These are phyloP conservation scores for Cyanoderma ruficeps DNA, from an alignment of 2,113 vertebrate species.

Conservation along the genomic window DNA sequence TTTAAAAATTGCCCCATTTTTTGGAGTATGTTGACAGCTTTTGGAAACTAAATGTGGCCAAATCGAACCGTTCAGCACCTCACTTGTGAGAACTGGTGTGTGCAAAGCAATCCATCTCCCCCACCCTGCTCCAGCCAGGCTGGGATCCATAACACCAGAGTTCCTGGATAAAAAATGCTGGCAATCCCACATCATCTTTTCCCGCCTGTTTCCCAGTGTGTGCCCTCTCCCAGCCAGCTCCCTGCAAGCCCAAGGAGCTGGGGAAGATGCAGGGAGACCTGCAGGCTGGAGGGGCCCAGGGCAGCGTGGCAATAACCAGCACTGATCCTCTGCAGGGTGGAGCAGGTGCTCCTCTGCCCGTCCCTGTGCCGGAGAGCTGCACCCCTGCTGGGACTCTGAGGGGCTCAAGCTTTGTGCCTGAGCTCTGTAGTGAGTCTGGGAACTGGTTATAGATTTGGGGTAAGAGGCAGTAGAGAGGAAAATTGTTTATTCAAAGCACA, in stretches of 20 bases:
- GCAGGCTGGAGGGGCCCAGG: not conserved
- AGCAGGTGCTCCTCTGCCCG: not conserved
- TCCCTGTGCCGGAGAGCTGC: not conserved
- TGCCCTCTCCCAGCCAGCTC: not conserved
- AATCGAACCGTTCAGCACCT: not conserved
- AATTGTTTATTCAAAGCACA: not conserved
- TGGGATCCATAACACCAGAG: accelerated
- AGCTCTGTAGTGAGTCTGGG: not conserved
- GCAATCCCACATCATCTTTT: accelerated
- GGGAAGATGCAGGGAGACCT: not conserved
- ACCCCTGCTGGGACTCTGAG: not conserved
- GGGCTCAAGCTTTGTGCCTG: not conserved
- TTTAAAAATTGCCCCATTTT: not conserved
- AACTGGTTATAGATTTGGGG: not conserved
- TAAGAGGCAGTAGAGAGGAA: not conserved
- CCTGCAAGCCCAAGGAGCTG: not conserved
- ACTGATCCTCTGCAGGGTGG: no score
- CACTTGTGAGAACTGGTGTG: not conserved
- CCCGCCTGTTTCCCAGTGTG: accelerated
- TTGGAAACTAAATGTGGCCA: not conserved
- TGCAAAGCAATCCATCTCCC: not conserved
- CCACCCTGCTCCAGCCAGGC: not conserved
- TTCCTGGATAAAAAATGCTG: not conserved
- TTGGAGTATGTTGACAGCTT: not conserved
- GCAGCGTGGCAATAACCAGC: accelerated